These are phyloP conservation scores for Creontiades dilutus DNA, from an alignment of 2,888 invertebrate genomes.

Conservation along the genomic window DNA sequence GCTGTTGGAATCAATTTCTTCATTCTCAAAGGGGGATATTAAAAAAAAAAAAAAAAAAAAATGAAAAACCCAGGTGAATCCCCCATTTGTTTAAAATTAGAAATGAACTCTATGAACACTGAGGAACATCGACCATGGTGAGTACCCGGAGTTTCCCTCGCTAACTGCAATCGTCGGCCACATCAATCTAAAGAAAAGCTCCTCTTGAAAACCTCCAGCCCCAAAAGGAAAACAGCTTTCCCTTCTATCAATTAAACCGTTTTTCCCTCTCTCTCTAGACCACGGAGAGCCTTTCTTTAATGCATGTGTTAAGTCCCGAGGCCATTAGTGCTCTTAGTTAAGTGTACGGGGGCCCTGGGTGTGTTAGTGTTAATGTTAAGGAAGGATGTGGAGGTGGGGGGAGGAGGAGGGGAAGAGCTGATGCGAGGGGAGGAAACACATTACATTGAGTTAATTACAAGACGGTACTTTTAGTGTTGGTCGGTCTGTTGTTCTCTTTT, in stretches of 20 bases:
- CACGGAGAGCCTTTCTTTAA: slow-evolving; percentile 66
- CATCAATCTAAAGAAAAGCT: slow-evolving; percentile 9
- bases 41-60: no score
- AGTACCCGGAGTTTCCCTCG: background rate
- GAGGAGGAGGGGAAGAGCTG: background rate
- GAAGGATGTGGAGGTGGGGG: background rate
- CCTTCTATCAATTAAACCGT: slow-evolving; percentile 67
- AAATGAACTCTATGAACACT: no score
- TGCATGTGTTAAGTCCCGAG: slow-evolving; percentile 70
- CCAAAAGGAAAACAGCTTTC: slow-evolving; percentile 59
- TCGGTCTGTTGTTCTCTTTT: slow-evolving; percentile 52
- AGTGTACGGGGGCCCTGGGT: slow-evolving; percentile 48
- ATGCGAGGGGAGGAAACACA: slow-evolving; percentile 50
- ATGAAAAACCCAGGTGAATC: no score
- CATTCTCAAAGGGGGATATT: no score
- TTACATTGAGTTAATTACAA: slow-evolving; percentile 70
- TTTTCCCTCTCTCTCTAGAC: slow-evolving; percentile 50
- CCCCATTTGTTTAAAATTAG: no score
- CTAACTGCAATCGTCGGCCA: background rate
- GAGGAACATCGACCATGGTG: no score
- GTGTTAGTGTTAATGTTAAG: slow-evolving; percentile 44
- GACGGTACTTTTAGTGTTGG: slow-evolving; percentile 64
- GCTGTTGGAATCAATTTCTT: no score
- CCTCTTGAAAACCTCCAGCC: slow-evolving; percentile 31
- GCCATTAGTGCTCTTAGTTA: slow-evolving; percentile 70